Evolutionary conservation across 2,888 invertebrate genomes (phyloP).

Genomic region (Steinernema hermaphroditum): DNA sequence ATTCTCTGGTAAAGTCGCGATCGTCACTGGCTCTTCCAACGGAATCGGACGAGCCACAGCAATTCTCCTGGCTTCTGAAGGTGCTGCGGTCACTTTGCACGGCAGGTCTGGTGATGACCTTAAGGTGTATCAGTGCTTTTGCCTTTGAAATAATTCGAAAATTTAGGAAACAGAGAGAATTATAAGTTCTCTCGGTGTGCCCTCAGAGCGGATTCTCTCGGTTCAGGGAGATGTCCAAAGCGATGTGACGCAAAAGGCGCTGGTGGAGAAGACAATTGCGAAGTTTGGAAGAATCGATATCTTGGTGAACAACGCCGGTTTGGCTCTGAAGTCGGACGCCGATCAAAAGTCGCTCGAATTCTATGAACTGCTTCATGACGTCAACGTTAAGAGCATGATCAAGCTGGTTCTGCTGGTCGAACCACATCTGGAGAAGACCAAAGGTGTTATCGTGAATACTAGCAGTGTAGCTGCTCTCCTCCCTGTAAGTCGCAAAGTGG

Average conservation of each 20-base stretch:
- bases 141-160: background rate
- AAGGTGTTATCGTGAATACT: no score
- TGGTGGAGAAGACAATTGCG: background rate
- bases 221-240: background rate
- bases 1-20: background rate
- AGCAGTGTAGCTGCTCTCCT: no score
- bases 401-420: no score
- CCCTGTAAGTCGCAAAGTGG: no score
- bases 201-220: background rate
- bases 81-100: background rate
- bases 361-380: background rate
- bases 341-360: background rate
- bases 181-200: background rate
- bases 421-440: no score
- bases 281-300: constrained; percentile 73
- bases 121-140: background rate
- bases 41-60: background rate
- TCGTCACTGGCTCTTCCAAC: background rate
- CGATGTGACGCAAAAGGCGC: background rate
- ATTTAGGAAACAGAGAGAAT: background rate
- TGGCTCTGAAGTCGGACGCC: background rate
- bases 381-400: background rate
- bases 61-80: background rate
- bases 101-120: background rate
- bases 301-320: constrained; percentile 86